A percentile compares a stretch with the other conserved stretches of the same genome.
These are phyloP conservation scores for Mormyrops attenuatus DNA, from an alignment of 2,797 vertebrate genomes.

Conservation along the genomic window DNA sequence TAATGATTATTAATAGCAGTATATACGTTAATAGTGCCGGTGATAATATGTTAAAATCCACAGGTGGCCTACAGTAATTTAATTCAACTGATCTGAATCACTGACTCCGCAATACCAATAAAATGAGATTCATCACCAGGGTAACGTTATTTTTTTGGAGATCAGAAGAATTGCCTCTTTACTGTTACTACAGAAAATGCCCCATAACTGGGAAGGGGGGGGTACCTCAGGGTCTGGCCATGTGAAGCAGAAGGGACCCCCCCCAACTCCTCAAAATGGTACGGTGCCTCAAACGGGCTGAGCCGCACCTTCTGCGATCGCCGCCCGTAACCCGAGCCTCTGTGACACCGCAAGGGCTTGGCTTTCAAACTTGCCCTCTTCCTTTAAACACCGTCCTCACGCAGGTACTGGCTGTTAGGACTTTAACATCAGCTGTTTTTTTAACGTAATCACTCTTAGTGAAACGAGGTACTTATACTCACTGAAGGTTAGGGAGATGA, in stretches of 20 bases:
- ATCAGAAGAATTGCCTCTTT: neutral
- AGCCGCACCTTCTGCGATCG: conserved; percentile 54
- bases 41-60: too few relatives aligned
- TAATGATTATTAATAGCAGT: neutral
- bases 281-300: conserved; percentile 47
- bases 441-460: conserved; percentile 52
- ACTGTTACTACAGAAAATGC: neutral
- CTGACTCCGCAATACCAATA: neutral
- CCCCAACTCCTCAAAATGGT: conserved; percentile 36
- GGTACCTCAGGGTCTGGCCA: neutral
- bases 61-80: neutral
- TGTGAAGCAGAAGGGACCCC: conserved; percentile 17
- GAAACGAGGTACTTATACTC: conserved; percentile 56
- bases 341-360: conserved; percentile 57
- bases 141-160: neutral
- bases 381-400: conserved; percentile 44
- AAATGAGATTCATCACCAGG: neutral
- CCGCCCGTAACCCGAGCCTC: conserved; percentile 68
- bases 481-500: conserved; percentile 58
- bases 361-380: conserved; percentile 48
- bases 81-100: neutral
- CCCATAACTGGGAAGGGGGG: neutral
- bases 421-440: conserved; percentile 55
- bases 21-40: neutral
- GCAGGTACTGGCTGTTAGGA: conserved; percentile 53